Evolutionary conservation across 2,888 invertebrate genomes (phyloP).

Genomic region (Odontomyia ornata): DNA sequence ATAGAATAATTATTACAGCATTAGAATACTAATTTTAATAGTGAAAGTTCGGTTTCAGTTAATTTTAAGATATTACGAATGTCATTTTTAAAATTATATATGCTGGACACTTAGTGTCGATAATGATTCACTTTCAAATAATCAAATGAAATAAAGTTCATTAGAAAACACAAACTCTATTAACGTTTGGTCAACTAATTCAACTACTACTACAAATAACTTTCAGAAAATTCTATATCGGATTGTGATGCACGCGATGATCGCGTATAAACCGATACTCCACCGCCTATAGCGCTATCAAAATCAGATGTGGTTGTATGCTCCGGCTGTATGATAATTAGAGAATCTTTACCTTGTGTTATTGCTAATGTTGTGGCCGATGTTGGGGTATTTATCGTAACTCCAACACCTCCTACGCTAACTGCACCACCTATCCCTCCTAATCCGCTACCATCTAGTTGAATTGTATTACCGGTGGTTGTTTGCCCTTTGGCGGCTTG

Average conservation of each 20-base stretch:
- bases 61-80: no score
- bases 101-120: neutral
- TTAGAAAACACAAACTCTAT: no score
- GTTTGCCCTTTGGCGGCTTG: conserved; percentile 68
- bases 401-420: conserved; percentile 23
- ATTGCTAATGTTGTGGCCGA: conserved; percentile 72
- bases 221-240: conserved; percentile 88
- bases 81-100: no score
- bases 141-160: no score
- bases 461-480: conserved; percentile 48
- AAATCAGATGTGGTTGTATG: conserved; percentile 71
- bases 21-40: no score
- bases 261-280: conserved; percentile 78
- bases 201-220: conserved; percentile 72
- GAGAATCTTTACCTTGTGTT: conserved; percentile 66
- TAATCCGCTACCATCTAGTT: conserved; percentile 36
- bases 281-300: conserved; percentile 76
- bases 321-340: conserved; percentile 78
- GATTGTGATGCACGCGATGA: conserved; percentile 86
- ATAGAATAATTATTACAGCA: no score
- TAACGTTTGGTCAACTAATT: neutral
- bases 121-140: neutral
- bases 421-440: conserved; percentile 12
- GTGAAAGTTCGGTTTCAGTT: no score
- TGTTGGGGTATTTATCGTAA: conserved; percentile 63